A percentile compares a stretch with the other conserved stretches of the same genome.
Conservation (phyloP, 2,797 vertebrate species). For the Chaetophractus vellerosus region DNA sequence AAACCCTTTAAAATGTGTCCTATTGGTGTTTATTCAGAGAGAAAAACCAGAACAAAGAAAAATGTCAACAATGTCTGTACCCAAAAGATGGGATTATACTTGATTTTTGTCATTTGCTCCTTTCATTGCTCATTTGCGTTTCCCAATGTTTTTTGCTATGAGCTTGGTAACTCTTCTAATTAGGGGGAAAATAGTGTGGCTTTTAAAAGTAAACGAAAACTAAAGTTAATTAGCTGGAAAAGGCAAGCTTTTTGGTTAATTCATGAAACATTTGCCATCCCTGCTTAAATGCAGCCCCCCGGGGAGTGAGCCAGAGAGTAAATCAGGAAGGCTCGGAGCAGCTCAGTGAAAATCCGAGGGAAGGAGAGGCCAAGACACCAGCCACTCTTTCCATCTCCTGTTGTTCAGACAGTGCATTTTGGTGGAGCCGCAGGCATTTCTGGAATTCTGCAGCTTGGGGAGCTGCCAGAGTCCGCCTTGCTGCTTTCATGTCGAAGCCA, state of each 20-base stretch:
- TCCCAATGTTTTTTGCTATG: background rate
- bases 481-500: conserved; percentile 46
- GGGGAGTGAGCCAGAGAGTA: background rate
- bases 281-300: background rate
- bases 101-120: background rate
- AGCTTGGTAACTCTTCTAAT: background rate
- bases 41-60: background rate
- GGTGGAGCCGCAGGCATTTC: conserved; percentile 31
- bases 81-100: background rate
- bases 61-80: background rate
- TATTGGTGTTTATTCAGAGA: background rate
- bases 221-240: background rate
- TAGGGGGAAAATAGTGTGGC: background rate
- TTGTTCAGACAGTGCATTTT: conserved; percentile 20
- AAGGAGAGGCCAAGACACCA: background rate
- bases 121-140: background rate
- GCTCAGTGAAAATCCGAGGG: conserved; percentile 8
- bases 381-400: background rate
- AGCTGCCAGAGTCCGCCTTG: background rate
- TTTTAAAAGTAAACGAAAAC: conserved; percentile 47
- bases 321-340: conserved; percentile 33
- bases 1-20: background rate
- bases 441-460: conserved; percentile 27
- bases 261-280: background rate
- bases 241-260: background rate